Evolutionary conservation across 2,888 invertebrate species (phyloP), one percentile per base, ranked within the genome.

Genomic region (Scrobipalpa costella): DNA sequence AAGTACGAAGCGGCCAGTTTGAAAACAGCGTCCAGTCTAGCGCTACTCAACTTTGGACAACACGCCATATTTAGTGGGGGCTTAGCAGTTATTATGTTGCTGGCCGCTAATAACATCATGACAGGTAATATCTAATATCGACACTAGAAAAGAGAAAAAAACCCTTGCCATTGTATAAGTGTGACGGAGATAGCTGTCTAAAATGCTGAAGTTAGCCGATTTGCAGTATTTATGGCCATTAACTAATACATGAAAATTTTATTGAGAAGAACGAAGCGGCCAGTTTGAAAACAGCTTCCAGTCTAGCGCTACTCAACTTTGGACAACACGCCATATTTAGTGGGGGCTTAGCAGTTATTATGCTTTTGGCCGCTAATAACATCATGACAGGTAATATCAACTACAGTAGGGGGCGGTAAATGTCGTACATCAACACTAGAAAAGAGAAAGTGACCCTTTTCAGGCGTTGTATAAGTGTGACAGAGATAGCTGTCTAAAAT

Each of bases 251-350:
- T n/a, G n/a, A n/a, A n/a, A n/a, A n/a, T n/a, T n/a, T n/a, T n/a
- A n/a, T n/a, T n/a, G n/a, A n/a, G n/a, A n/a, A n/a, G n/a, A n/a
- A n/a, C n/a, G n/a, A n/a, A 89, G 90, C 88, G 0, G 98, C 99
- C 0, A 98, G 98, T 2, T 92, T 99, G 64, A 98, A 98, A 90
- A 99, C 99, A 0, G 97, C 96, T 62, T 96, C 97, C 0, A 98
- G 98, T 77, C 92, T 99, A 69, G 99, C 99, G 0, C 69, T 96
- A 68, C 92, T 99, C 34, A 99, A 99, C 92, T 99, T 98, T 89
- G 98, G 99, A 0, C 99, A 99, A 83, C 98, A 98, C 90, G 96
- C 96, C 1, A 99, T 99, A 74, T 99, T 99, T 88, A 98, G 98
- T 85, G 94, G 93, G 0, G 98, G 98, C 0, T 92, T 99, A 52